These are phyloP conservation scores for Venturia canescens DNA, from an alignment of 1,140 invertebrate species.

Conservation along the genomic window DNA sequence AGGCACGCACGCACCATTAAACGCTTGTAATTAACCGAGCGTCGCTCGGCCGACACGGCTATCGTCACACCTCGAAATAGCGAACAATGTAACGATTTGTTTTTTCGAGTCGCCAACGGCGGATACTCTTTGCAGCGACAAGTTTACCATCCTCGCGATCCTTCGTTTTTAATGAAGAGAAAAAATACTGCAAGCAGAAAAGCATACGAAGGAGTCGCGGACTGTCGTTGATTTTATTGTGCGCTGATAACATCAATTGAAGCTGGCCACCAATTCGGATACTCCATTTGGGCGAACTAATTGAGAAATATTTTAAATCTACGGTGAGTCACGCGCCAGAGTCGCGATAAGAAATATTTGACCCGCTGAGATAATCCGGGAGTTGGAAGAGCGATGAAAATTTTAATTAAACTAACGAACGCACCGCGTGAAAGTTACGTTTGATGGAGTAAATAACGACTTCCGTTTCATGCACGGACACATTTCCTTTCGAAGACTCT, in stretches of 20 bases:
- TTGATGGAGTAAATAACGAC: slow-evolving; percentile 39
- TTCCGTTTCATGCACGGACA: slow-evolving; percentile 11
- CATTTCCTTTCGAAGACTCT: neutral
- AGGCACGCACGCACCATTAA: slow-evolving; percentile 66
- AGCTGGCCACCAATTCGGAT: no score
- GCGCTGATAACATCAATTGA: no score
- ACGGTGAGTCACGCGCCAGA: no score
- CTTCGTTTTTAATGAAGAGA: no score
- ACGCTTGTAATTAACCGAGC: slow-evolving; percentile 65
- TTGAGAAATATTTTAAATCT: no score
- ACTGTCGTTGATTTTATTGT: no score
- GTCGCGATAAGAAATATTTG: no score
- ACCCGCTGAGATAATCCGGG: neutral
- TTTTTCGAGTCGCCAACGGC: neutral
- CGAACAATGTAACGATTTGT: neutral
- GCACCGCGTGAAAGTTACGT: neutral
- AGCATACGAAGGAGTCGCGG: no score
- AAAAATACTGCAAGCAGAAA: no score
- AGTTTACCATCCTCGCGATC: no score
- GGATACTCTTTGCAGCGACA: neutral
- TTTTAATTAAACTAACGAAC: slow-evolving; percentile 19
- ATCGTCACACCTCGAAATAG: slow-evolving; percentile 21
- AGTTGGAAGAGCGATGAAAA: neutral
- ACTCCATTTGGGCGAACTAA: no score
- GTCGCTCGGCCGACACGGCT: slow-evolving; percentile 58